Conservation (phyloP, 2,797 vertebrate species). For the Cygnus olor region DNA sequence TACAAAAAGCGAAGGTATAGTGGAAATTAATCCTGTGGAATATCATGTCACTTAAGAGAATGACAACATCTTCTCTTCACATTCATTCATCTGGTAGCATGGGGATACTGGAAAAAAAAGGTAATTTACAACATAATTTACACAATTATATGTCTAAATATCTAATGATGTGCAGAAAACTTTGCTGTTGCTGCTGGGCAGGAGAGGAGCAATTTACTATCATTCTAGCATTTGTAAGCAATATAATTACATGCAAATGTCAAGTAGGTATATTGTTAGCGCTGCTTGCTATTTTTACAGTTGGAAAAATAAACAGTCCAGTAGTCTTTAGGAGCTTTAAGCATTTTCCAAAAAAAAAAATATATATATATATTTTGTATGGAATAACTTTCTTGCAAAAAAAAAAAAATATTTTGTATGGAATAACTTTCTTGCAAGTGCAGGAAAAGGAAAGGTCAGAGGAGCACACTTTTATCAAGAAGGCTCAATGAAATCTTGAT, state of each 20-base stretch:
- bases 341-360: neutral
- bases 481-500: neutral
- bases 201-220: neutral
- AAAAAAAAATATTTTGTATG: neutral
- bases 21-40: constrained; percentile 24
- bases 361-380: neutral
- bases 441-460: constrained; percentile 5
- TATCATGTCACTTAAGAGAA: neutral
- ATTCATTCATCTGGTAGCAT: constrained; percentile 23
- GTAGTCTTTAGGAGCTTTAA: neutral
- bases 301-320: neutral
- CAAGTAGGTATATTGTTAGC: neutral
- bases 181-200: neutral
- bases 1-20: neutral
- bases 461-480: neutral
- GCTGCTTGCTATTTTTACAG: neutral
- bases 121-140: neutral
- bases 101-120: constrained; percentile 36
- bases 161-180: neutral
- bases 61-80: constrained; percentile 1
- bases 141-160: neutral
- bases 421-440: neutral
- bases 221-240: neutral
- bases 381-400: neutral
- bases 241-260: neutral